These are phyloP conservation scores for Dendrolimus pini DNA, from an alignment of 2,888 invertebrate genomes.

Conservation along the genomic window DNA sequence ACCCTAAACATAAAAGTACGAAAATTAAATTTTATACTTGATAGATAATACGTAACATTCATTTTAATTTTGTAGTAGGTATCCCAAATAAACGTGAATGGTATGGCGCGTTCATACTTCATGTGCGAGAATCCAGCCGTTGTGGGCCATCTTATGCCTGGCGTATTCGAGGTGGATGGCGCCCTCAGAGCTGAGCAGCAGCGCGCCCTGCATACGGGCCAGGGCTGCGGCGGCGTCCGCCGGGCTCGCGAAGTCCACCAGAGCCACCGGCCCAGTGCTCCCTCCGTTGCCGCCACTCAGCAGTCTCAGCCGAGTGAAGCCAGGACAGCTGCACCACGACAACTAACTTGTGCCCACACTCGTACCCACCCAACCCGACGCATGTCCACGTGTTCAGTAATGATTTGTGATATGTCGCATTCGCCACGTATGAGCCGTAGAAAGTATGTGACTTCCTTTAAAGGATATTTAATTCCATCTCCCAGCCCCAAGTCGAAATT, in stretches of 20 bases:
- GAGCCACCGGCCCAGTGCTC: conserved; percentile 91
- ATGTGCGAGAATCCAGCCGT: conserved; percentile 76
- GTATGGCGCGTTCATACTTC: conserved; percentile 64
- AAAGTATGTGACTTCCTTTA: too few species aligned
- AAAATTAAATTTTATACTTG: too few species aligned
- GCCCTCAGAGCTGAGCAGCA: conserved; percentile 96
- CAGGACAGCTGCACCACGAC: conserved; percentile 93
- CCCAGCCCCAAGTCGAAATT: too few species aligned
- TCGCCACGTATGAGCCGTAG: background rate
- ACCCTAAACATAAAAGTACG: too few species aligned
- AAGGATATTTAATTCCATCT: too few species aligned
- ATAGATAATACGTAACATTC: too few species aligned
- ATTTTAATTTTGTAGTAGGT: background rate
- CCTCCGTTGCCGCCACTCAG: conserved; percentile 84
- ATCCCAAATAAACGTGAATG: conserved; percentile 1
- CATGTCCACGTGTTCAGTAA: conserved; percentile 11
- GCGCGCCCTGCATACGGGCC: conserved; percentile 96
- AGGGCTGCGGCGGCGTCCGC: conserved; percentile 94
- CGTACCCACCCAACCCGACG: conserved; percentile 48
- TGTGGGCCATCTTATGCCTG: conserved; percentile 96
- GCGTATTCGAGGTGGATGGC: conserved; percentile 99
- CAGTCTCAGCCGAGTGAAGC: conserved; percentile 98
- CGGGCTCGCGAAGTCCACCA: conserved; percentile 97
- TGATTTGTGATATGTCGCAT: background rate
- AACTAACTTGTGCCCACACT: conserved; percentile 54